These are phyloP conservation scores for Suncus etruscus DNA, from an alignment of 2,113 vertebrate genomes.

Conservation along the genomic window DNA sequence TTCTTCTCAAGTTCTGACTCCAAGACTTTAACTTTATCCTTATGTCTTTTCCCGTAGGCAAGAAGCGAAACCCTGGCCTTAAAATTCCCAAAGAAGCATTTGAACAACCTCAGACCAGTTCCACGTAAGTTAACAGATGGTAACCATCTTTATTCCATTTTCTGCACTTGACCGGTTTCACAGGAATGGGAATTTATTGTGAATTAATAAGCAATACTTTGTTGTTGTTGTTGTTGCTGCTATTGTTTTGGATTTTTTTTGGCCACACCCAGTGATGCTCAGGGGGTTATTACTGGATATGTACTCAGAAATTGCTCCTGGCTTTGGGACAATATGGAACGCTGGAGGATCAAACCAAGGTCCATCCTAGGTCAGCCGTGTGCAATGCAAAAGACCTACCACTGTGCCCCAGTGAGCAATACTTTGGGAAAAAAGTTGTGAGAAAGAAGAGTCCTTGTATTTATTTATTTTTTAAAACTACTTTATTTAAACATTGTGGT, in stretches of 20 bases:
- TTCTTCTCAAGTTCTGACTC: background rate
- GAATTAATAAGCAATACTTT: background rate
- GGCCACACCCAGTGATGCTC: too few species aligned
- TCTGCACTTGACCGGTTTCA: background rate
- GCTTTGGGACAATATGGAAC: too few species aligned
- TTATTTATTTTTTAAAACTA: too few species aligned
- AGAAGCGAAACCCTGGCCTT: conserved; percentile 93
- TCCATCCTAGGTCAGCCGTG: too few species aligned
- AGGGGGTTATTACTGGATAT: too few species aligned
- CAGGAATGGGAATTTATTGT: background rate
- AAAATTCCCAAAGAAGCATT: conserved; percentile 96
- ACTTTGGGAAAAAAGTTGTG: background rate
- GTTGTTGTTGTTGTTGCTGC: too few species aligned
- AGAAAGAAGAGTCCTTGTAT: background rate
- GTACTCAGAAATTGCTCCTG: too few species aligned
- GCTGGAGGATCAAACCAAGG: too few species aligned
- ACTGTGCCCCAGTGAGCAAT: too few species aligned
- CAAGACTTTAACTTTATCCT: conserved; percentile 62
- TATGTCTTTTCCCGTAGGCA: conserved; percentile 87
- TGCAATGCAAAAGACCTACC: too few species aligned
- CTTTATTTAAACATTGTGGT: too few species aligned
- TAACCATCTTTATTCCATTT: background rate
- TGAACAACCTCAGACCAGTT: conserved; percentile 92
- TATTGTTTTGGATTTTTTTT: too few species aligned
- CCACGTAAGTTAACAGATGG: conserved; percentile 90